Evolutionary conservation across 2,888 invertebrate species (phyloP).

Genomic region (Balanococcus diminutus): DNA sequence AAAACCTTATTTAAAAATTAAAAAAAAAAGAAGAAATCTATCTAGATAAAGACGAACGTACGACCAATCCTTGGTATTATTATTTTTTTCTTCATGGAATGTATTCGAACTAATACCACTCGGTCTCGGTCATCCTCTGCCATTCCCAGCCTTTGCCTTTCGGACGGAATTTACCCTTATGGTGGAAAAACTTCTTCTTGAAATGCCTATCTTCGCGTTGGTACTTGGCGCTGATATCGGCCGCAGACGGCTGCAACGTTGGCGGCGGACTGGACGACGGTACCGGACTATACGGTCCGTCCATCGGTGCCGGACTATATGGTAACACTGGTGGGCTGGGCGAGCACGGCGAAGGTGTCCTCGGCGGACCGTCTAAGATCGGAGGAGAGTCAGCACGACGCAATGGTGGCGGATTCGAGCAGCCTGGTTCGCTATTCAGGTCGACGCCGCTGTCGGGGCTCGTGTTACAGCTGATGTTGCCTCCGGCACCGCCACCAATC

Average conservation of each 20-base stretch:
- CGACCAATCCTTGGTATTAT: neutral
- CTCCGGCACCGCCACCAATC: neutral
- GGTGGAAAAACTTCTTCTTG: slow-evolving; percentile 81
- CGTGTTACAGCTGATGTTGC: slow-evolving; percentile 66
- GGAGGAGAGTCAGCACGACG: slow-evolving; percentile 63
- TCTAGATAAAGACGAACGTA: neutral
- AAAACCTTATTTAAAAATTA: neutral
- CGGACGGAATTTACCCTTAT: slow-evolving; percentile 72
- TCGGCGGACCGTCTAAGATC: slow-evolving; percentile 64
- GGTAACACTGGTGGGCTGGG: slow-evolving; percentile 59
- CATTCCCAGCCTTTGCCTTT: slow-evolving; percentile 78
- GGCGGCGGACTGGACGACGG: slow-evolving; percentile 63
- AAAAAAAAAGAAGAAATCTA: neutral
- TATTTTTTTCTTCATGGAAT: too few relatives aligned
- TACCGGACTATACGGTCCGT: slow-evolving; percentile 61
- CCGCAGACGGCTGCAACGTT: slow-evolving; percentile 63
- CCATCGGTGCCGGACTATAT: slow-evolving; percentile 59
- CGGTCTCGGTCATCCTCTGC: slow-evolving; percentile 59
- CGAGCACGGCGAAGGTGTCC: slow-evolving; percentile 67
- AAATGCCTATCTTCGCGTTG: slow-evolving; percentile 68
- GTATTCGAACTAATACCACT: slow-evolving; percentile 57
- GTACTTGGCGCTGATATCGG: slow-evolving; percentile 62
- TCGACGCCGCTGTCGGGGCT: slow-evolving; percentile 88
- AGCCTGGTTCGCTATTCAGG: slow-evolving; percentile 69
- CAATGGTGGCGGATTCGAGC: slow-evolving; percentile 59